Evolutionary conservation across 2,113 vertebrate genomes (phyloP), one percentile per base, ranked within the genome.

Genomic region (Colius striatus): DNA sequence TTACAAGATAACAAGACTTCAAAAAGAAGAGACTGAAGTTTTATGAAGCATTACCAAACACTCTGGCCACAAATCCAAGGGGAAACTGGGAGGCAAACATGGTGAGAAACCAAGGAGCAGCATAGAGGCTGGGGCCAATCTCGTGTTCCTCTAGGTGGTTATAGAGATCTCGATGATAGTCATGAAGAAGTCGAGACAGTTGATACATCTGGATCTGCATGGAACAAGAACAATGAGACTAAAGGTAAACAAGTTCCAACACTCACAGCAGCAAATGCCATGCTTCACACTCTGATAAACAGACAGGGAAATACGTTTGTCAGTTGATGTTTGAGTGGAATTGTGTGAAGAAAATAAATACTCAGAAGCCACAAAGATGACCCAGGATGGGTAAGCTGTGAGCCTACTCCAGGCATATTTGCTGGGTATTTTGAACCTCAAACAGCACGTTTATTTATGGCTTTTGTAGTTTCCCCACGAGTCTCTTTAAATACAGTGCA

Each of bases 201-300:
- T 98, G 98, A 96, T 98, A 98, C 98, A 98, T 98, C 92, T 98
- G 98, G 93, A 98, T 98, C 98, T 98, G 95, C 22, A 57, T 17
- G 30, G 27, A 94, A 51, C 45, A 84, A 71, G 30, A 90, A 55
- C 7, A 63, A 30, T 76, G 9, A 65, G 12, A 71, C 34, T 51
- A 38, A 79, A 81, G 34, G 74, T 19, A 61, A 55, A 62, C 0
- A 4, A 3, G 5, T 63, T 88, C 54, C 74, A 77, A 84, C 29
- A 66, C 36, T 41, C 18, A 21, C 0, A 25, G 34, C 4, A 72
- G 25, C 11, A 41, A 77, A 65, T 30, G 29, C 36, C 11, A 47
- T 32, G 25, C 27, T 75, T 84, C 32, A 60, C 6, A 23, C 29
- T n/a, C 58, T 50, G 20, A 50, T 2, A 32, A 55, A 55, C 34